These are phyloP conservation scores for Gari tellinella DNA, from an alignment of 2,888 invertebrate species.

Conservation along the genomic window DNA sequence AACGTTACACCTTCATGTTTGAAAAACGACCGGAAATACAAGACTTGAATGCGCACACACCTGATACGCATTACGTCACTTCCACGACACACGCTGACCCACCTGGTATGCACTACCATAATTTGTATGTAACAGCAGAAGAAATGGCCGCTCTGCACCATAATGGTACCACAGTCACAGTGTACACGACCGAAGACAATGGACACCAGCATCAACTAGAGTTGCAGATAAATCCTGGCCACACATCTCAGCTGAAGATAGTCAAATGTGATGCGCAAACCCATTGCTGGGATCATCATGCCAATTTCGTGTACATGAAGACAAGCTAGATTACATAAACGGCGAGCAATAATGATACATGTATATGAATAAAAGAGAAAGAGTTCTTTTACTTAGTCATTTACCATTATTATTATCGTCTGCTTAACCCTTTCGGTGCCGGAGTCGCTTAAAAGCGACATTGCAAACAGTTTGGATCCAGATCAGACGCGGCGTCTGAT, in stretches of 20 bases:
- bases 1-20: conserved; percentile 32
- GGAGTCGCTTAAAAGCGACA: too few relatives aligned
- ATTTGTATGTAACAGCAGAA: conserved; percentile 53
- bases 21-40: conserved; percentile 36
- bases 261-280: conserved; percentile 50
- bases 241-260: conserved; percentile 12
- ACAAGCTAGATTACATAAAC: background rate
- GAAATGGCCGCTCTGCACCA: conserved; percentile 32
- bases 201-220: conserved; percentile 65
- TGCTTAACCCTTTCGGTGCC: too few relatives aligned
- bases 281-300: conserved; percentile 63
- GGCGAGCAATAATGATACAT: too few relatives aligned
- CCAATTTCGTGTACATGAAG: background rate
- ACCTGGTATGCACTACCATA: conserved; percentile 64
- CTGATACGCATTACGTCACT: conserved; percentile 48
- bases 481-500: too few relatives aligned
- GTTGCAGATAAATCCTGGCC: conserved; percentile 31
- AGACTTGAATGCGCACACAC: conserved; percentile 19
- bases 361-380: too few relatives aligned
- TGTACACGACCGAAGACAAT: conserved; percentile 55
- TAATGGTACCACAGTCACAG: conserved; percentile 40
- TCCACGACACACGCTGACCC: conserved; percentile 46
- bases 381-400: too few relatives aligned
- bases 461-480: too few relatives aligned
- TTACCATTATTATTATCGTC: too few relatives aligned